phyloP scores from a whole-genome alignment of 2,888 invertebrate genomes.

The Synanthedon andrenaeformis region DNA sequence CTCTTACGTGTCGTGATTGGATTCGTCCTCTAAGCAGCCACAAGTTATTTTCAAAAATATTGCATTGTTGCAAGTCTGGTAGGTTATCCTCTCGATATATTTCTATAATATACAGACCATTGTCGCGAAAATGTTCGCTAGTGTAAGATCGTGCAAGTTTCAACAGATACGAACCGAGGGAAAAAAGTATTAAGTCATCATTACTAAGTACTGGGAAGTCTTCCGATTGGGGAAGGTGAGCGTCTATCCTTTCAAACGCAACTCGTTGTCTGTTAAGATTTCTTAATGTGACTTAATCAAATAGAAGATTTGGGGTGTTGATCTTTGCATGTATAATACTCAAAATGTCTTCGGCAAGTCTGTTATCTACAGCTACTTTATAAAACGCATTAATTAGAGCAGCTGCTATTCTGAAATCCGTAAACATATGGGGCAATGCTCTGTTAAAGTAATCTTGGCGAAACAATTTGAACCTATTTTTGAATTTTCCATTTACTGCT shows the following conservation, averaged over 20 bases:
- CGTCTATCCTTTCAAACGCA: neutral
- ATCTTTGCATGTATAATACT: neutral
- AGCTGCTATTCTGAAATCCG: constrained; percentile 1
- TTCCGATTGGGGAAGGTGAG: neutral
- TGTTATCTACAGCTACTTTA: neutral
- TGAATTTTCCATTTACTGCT: constrained; percentile 1
- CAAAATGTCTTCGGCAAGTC: neutral
- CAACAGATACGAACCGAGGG: neutral
- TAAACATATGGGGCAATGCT: neutral
- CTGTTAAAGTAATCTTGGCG: constrained; percentile 1
- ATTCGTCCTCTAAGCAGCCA: constrained; percentile 1
- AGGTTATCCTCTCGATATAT: neutral
- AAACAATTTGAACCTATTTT: neutral
- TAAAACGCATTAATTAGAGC: constrained; percentile 1
- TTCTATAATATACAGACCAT: neutral
- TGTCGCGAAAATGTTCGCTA: neutral
- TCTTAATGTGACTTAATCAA: too few relatives aligned
- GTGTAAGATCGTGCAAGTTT: neutral
- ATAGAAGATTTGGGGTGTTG: too few relatives aligned
- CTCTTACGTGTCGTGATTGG: neutral
- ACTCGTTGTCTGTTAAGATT: neutral
- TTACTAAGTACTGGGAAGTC: neutral
- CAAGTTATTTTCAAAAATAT: neutral
- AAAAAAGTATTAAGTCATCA: neutral
- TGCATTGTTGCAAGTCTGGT: neutral